These are phyloP conservation scores for Drosophila kohkoa DNA, from an alignment of 1,140 invertebrate species.

Conservation along the genomic window DNA sequence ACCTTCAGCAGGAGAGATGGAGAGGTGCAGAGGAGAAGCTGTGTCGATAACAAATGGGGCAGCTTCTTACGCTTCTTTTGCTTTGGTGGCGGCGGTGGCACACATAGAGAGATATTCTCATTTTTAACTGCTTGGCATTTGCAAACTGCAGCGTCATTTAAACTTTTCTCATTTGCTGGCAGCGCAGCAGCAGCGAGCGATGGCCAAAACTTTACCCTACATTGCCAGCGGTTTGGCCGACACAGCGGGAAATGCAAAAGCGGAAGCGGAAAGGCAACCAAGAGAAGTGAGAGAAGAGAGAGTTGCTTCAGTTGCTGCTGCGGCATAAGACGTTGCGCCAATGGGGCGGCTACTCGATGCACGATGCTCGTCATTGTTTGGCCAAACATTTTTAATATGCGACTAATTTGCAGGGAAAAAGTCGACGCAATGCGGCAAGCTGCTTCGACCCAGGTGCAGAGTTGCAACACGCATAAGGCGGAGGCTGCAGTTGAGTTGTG, in stretches of 20 bases:
- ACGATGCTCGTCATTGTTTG: constrained; percentile 66
- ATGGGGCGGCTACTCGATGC: constrained; percentile 29
- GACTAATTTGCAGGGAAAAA: constrained; percentile 71
- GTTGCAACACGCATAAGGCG: constrained; percentile 1
- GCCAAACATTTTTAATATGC: constrained; percentile 80
- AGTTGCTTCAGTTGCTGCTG: not conserved
- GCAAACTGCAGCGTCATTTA: constrained; percentile 82
- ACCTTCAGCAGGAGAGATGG: constrained; percentile 55
- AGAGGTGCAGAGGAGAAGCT: constrained; percentile 5
- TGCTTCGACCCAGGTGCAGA: constrained; percentile 5
- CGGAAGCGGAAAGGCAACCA: not conserved
- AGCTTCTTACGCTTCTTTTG: constrained; percentile 25
- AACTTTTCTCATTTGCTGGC: constrained; percentile 82
- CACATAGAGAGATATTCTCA: constrained; percentile 66
- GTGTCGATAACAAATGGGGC: constrained; percentile 73
- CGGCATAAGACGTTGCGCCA: constrained; percentile 46
- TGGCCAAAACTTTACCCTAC: constrained; percentile 65
- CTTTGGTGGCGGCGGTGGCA: too few species aligned
- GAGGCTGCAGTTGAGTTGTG: constrained; percentile 28
- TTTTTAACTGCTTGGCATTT: constrained; percentile 82
- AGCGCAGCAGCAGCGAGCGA: constrained; percentile 51
- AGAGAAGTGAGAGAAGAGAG: not conserved
- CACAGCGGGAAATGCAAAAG: too few species aligned
- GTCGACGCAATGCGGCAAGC: constrained; percentile 66
- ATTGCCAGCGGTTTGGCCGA: constrained; percentile 45